These are phyloP conservation scores for Probaryconus sp. DNA, from an alignment of 1,140 invertebrate genomes.

Conservation along the genomic window DNA sequence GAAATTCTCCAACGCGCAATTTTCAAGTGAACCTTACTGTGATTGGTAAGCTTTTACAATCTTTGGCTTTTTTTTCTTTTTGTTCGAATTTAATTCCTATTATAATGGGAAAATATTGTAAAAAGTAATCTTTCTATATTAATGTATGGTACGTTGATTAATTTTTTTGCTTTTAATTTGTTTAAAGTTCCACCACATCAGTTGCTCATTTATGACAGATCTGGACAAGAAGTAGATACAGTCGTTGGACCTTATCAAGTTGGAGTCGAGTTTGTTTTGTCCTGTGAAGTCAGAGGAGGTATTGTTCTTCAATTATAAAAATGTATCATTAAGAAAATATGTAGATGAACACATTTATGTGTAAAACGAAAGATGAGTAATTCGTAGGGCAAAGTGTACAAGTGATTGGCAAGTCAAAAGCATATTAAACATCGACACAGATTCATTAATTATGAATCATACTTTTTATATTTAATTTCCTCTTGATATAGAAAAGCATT, in stretches of 20 bases:
- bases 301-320: conserved; percentile 53
- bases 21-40: conserved; percentile 93
- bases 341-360: no score
- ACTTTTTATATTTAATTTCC: no score
- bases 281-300: conserved; percentile 94
- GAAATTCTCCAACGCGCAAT: conserved; percentile 92
- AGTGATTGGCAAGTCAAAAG: no score
- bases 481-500: no score
- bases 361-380: no score
- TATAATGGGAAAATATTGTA: background rate
- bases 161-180: no score
- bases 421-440: no score
- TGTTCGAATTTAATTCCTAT: conserved; percentile 18
- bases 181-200: conserved; percentile 90
- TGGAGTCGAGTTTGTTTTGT: conserved; percentile 87
- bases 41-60: conserved; percentile 92
- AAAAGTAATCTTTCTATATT: no score
- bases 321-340: background rate
- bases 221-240: conserved; percentile 84
- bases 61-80: no score
- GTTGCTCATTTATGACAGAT: conserved; percentile 89
- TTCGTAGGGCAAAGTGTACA: no score
- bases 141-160: no score
- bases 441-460: no score
- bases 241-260: conserved; percentile 91